phyloP scores from a whole-genome alignment of 2,797 vertebrate species.

The Rhynchonycteris naso region DNA sequence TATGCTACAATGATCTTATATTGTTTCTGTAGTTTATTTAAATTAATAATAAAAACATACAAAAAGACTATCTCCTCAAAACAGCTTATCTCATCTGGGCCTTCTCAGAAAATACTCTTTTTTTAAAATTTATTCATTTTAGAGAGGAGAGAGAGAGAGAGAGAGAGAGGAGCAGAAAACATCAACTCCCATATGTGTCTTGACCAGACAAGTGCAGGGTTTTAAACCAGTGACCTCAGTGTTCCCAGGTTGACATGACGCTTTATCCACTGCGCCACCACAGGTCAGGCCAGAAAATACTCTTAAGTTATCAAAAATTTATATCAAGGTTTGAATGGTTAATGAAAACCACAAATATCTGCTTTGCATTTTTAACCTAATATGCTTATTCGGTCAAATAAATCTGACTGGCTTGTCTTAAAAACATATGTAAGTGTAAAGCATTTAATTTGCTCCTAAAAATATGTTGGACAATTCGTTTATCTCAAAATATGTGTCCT shows the following conservation, averaged over 20 bases:
- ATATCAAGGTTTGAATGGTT: not conserved
- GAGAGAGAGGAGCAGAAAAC: too few relatives aligned
- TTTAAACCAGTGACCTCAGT: too few relatives aligned
- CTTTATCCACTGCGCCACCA: too few relatives aligned
- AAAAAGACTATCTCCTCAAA: not conserved
- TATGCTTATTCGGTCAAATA: not conserved
- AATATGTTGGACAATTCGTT: conserved; percentile 25
- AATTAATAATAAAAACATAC: not conserved
- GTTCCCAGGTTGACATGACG: too few relatives aligned
- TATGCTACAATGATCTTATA: not conserved
- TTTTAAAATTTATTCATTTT: too few relatives aligned
- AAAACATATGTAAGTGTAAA: not conserved
- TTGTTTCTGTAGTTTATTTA: not conserved
- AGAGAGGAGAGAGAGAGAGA: too few relatives aligned
- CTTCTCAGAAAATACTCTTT: too few relatives aligned
- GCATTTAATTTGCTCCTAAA: not conserved
- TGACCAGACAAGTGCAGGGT: too few relatives aligned
- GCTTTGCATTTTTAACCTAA: conserved; percentile 12
- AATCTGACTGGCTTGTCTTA: conserved; percentile 5
- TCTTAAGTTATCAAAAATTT: conserved; percentile 7
- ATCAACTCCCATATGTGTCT: too few relatives aligned
- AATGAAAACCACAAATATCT: not conserved
- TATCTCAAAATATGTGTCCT: conserved; percentile 33
- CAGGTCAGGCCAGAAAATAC: conserved; percentile 12
- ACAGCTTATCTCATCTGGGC: not conserved